phyloP scores from a whole-genome alignment of 2,113 vertebrate species.

The Burhinus bistriatus region DNA sequence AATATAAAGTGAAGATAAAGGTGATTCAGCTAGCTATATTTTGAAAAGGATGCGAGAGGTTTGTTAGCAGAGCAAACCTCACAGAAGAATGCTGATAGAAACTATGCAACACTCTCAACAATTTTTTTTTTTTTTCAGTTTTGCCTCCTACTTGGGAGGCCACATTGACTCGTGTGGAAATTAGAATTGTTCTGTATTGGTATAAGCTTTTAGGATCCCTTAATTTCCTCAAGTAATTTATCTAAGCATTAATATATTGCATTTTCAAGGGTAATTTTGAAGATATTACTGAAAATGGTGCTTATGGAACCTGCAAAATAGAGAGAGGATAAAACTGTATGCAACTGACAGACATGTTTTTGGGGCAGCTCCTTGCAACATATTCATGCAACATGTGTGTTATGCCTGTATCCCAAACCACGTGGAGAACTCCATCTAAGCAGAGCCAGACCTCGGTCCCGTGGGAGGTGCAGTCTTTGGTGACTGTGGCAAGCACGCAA shows the following conservation, averaged over 20 bases:
- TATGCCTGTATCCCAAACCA: neutral
- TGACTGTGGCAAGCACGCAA: neutral
- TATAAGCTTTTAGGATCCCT: neutral
- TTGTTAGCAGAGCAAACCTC: neutral
- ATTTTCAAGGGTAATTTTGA: neutral
- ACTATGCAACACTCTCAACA: neutral
- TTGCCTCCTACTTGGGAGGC: neutral
- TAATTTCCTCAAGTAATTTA: neutral
- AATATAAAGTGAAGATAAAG: neutral
- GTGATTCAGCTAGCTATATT: neutral
- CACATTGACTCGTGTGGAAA: neutral
- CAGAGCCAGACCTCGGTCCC: neutral
- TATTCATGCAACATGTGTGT: rapidly evolving
- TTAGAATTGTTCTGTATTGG: neutral
- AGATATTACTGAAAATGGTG: neutral
- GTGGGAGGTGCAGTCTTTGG: neutral
- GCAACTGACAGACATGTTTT: rapidly evolving
- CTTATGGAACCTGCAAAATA: neutral
- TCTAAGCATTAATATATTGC: neutral
- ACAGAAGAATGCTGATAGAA: neutral
- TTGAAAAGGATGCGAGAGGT: neutral
- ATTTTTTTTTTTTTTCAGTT: neutral
- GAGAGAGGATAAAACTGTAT: neutral
- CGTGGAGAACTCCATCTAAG: too few species aligned
- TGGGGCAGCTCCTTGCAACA: neutral